A percentile compares a stretch with the other conserved stretches of the same genome.
phyloP scores from a whole-genome alignment of 1,140 invertebrate species.

The Drosophila pseudoobscura region DNA sequence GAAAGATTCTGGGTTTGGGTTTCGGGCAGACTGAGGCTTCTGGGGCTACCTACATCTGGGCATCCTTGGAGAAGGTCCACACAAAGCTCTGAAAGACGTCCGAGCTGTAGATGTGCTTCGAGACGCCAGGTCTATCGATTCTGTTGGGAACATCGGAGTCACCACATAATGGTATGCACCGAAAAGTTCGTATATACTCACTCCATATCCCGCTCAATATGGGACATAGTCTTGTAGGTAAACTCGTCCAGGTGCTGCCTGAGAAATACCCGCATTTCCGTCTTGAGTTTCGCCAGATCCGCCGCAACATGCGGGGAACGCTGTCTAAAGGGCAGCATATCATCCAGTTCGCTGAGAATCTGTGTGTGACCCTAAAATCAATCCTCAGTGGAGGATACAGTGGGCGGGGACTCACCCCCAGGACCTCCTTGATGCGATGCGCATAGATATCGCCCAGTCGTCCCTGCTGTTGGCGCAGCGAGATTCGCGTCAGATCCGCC shows the following conservation, averaged over 20 bases:
- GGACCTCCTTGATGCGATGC: constrained; percentile 81
- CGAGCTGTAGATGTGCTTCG: constrained; percentile 75
- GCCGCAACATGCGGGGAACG: constrained; percentile 45
- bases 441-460: constrained; percentile 79
- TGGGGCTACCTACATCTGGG: constrained; percentile 58
- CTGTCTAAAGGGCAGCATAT: constrained; percentile 55
- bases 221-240: constrained; percentile 81
- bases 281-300: constrained; percentile 70
- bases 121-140: constrained; percentile 74
- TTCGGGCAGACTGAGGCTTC: too few species aligned
- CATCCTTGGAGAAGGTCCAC: constrained; percentile 82
- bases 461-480: constrained; percentile 70
- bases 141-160: constrained; percentile 28
- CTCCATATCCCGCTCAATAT: constrained; percentile 83
- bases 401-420: constrained; percentile 68
- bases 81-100: constrained; percentile 79
- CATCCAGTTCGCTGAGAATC: constrained; percentile 78
- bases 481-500: constrained; percentile 64
- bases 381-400: neutral
- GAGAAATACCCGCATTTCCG: constrained; percentile 71
- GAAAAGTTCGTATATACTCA: constrained; percentile 22
- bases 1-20: too few species aligned
- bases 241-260: constrained; percentile 80
- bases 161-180: too few species aligned
- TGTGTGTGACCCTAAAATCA: constrained; percentile 4